Percentiles rank a stretch among this genome's conserved stretches.
Evolutionary conservation across 2,797 vertebrate species (phyloP).

Genomic region (Acropternis orthonyx): DNA sequence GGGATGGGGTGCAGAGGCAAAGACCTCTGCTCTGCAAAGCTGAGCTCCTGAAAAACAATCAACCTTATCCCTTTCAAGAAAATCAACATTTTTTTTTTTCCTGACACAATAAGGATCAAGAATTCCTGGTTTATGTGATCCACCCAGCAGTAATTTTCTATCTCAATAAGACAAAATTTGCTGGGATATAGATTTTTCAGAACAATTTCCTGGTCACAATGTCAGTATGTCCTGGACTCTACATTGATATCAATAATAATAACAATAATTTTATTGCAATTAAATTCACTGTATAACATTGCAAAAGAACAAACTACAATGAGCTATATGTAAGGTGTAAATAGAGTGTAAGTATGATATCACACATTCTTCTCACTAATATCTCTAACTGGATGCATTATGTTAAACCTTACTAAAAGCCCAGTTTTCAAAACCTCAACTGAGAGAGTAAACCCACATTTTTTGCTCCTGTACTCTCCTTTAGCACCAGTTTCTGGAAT

Average conservation of each 20-base stretch:
- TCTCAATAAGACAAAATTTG: not conserved
- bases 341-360: not conserved
- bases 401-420: not conserved
- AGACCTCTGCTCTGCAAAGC: not conserved
- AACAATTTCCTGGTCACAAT: not conserved
- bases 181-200: not conserved
- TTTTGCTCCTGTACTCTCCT: not conserved
- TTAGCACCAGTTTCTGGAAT: slow-evolving; percentile 51
- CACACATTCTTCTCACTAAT: not conserved
- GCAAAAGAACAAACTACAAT: not conserved
- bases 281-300: not conserved
- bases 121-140: not conserved
- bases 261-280: not conserved
- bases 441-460: not conserved
- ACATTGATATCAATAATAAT: not conserved
- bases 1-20: not conserved
- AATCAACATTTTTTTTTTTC: not conserved
- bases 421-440: not conserved
- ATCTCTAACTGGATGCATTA: not conserved
- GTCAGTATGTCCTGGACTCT: not conserved
- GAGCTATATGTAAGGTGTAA: not conserved
- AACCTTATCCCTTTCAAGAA: not conserved
- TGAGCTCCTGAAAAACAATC: not conserved
- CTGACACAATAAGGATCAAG: not conserved
- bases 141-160: not conserved